Base-by-base conservation (phyloP, 2,888 invertebrate genomes). In the Heterodera filipjevi region DNA sequence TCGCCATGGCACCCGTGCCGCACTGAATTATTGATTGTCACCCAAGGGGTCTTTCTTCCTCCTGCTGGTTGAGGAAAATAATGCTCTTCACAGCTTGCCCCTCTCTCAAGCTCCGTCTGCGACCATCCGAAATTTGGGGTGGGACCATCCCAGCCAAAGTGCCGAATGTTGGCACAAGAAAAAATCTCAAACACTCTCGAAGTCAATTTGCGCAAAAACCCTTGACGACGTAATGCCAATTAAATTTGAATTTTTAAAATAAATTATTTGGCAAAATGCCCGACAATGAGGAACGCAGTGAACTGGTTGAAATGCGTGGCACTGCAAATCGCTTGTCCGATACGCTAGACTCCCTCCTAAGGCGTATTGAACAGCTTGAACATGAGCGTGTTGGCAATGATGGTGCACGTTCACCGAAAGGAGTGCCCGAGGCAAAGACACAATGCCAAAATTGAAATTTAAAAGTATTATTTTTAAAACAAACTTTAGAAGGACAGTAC, bases 311-410 rank as follows among this genome's bases (percentile, higher is more conserved):
- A 79, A 81, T 88, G 59, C 81, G 84, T 35, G 80, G 83, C n/a
- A 89, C 88, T 75, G 89, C 88, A 27, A 86, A 87, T 71, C 86
- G 85, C 74, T 80, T 89, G 49, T 81, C 87, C 27, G 82, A 85
- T 71, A 88, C 87, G 77, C 83, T 89, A 27, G 85, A 86, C 72
- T 84, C 86, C 12, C 81, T 89, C 33, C 80, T 87, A 22, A 81
- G 84, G 70, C 84, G 88, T 46, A 88, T 89, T 77, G 87, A 89
- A 73, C 79, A 83, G 78, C 82, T 89, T 46, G 89, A 77, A 27
- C 33, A 76, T 27, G 14, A 76, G 30, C 44, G 33, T 14, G 32
- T 27, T n/a, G 35, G 22, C 12, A 14, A n/a, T 27, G 64, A n/a
- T 32, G 30, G 66, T 14, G 32, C 22, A 35, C 22, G 14, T 0